These are phyloP conservation scores for Polypterus senegalus DNA, from an alignment of 2,113 vertebrate genomes.

Conservation along the genomic window DNA sequence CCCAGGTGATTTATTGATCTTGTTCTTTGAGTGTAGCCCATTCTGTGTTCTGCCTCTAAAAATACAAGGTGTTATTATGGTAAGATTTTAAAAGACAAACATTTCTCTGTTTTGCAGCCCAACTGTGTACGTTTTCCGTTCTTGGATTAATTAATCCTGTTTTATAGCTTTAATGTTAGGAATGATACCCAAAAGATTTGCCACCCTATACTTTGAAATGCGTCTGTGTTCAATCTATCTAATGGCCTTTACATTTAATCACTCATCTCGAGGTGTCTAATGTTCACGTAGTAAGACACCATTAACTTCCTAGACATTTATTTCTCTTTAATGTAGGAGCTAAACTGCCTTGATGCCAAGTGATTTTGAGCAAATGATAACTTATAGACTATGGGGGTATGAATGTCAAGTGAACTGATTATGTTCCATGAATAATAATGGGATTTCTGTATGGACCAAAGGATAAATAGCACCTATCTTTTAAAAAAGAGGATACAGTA, in stretches of 20 bases:
- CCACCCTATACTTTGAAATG: too few relatives aligned
- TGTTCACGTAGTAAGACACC: conserved; percentile 33
- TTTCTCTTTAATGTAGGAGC: conserved; percentile 53
- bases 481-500: neutral
- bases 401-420: conserved; percentile 39
- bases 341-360: conserved; percentile 45
- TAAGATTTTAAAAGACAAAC: too few relatives aligned
- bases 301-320: conserved; percentile 44
- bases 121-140: too few relatives aligned
- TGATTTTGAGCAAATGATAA: conserved; percentile 44
- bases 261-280: conserved; percentile 31
- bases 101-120: too few relatives aligned
- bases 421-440: conserved; percentile 27
- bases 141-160: too few relatives aligned
- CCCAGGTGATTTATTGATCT: too few relatives aligned
- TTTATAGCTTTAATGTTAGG: too few relatives aligned
- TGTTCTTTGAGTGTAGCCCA: too few relatives aligned
- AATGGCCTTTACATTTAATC: conserved; percentile 37
- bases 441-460: neutral
- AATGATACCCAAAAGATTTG: too few relatives aligned
- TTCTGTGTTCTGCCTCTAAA: too few relatives aligned
- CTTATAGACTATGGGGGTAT: conserved; percentile 23
- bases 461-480: neutral
- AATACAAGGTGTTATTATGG: too few relatives aligned
- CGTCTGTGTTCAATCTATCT: neutral